These are phyloP conservation scores for Sycophila texana DNA, from an alignment of 2,888 invertebrate species.

Conservation along the genomic window DNA sequence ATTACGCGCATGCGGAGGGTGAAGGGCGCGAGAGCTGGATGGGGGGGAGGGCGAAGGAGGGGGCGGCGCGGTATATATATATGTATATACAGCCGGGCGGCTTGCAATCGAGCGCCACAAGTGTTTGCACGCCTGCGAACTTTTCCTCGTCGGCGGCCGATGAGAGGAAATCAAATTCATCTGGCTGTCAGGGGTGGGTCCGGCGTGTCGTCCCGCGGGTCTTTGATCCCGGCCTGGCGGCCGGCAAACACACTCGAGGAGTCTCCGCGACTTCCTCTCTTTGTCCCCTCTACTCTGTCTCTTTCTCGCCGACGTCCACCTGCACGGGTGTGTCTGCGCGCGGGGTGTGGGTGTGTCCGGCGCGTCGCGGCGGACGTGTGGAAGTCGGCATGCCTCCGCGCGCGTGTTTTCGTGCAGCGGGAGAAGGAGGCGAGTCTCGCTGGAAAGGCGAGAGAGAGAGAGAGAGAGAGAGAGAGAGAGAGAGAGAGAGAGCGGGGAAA, in stretches of 20 bases:
- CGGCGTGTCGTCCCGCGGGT: slow-evolving; percentile 4
- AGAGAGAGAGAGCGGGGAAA: slow-evolving; percentile 14
- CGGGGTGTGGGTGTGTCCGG: neutral
- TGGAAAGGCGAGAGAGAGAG: neutral
- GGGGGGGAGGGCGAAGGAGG: too few species aligned
- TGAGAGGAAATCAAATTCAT: neutral
- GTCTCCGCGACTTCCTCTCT: slow-evolving; percentile 13
- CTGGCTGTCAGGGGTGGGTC: neutral
- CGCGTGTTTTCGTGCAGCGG: neutral
- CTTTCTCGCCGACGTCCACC: neutral
- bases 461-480: neutral
- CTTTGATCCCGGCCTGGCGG: slow-evolving; percentile 30
- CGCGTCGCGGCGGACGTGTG: neutral
- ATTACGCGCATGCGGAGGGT: too few species aligned
- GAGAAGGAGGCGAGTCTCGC: slow-evolving; percentile 7
- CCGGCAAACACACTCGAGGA: neutral
- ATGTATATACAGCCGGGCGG: too few species aligned
- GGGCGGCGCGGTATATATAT: too few species aligned
- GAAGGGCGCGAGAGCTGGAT: too few species aligned
- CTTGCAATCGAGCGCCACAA: slow-evolving; percentile 46
- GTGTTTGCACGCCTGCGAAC: slow-evolving; percentile 41
- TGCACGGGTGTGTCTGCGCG: neutral
- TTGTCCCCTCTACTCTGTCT: too few species aligned
- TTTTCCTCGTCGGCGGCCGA: neutral
- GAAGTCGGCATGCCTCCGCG: neutral